A percentile compares a stretch with the other conserved stretches of the same genome.
These are phyloP conservation scores for Coregonus clupeaformis DNA, from an alignment of 2,113 vertebrate genomes.

Conservation along the genomic window DNA sequence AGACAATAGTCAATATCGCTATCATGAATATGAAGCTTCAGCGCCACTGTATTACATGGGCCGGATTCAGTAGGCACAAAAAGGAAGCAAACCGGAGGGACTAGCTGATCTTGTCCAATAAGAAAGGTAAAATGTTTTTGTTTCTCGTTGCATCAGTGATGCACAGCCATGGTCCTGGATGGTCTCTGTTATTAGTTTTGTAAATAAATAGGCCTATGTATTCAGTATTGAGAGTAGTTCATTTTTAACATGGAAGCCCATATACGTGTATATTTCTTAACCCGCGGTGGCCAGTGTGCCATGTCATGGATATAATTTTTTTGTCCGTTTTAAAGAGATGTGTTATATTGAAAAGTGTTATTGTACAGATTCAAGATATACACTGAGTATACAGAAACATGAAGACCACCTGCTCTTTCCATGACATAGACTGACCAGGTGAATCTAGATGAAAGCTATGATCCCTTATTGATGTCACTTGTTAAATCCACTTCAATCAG, in stretches of 20 bases:
- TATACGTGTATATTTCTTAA: background rate
- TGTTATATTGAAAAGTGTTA: background rate
- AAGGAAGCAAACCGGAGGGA: too few species aligned
- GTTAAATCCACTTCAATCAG: too few species aligned
- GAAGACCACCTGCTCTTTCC: too few species aligned
- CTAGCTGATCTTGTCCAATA: too few species aligned
- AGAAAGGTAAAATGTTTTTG: too few species aligned
- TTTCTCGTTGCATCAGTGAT: too few species aligned
- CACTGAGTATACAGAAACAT: too few species aligned
- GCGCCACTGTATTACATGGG: constrained; percentile 14
- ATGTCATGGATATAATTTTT: background rate
- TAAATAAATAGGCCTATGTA: background rate
- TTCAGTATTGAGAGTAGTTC: background rate
- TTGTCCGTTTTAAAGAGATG: background rate
- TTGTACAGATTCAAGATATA: background rate
- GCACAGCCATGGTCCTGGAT: background rate
- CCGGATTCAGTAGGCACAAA: too few species aligned
- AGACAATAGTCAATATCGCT: background rate
- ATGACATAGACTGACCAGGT: too few species aligned
- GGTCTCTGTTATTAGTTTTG: background rate
- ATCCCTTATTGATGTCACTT: too few species aligned
- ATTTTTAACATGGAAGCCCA: background rate
- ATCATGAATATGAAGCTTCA: constrained; percentile 4
- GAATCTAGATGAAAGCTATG: too few species aligned
- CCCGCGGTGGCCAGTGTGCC: background rate